Conservation (phyloP, 1,140 invertebrate species). For the Chymomyza costata region DNA sequence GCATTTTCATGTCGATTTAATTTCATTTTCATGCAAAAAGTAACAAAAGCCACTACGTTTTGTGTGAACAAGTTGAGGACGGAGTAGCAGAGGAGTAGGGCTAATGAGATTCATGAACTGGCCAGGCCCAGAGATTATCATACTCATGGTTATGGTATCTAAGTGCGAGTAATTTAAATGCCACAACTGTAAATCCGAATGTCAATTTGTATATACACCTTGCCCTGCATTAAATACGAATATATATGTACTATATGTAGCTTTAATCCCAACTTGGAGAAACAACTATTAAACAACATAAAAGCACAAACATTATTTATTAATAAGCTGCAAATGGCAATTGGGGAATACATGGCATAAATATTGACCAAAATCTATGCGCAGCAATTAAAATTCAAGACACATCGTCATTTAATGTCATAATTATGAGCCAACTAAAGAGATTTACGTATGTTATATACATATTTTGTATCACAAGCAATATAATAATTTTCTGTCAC, state of each 20-base stretch:
- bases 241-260: too few relatives aligned
- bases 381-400: constrained; percentile 64
- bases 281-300: too few relatives aligned
- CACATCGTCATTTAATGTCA: constrained; percentile 69
- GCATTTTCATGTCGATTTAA: constrained; percentile 57
- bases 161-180: too few relatives aligned
- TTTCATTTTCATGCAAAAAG: constrained; percentile 54
- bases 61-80: background rate
- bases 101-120: background rate
- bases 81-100: background rate
- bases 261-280: too few relatives aligned
- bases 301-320: too few relatives aligned
- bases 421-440: constrained; percentile 73
- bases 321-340: too few relatives aligned
- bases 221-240: too few relatives aligned
- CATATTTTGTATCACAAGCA: constrained; percentile 63
- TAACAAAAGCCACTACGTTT: constrained; percentile 20
- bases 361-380: too few relatives aligned
- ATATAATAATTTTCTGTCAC: too few relatives aligned
- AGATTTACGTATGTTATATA: constrained; percentile 71
- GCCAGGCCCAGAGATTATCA: constrained; percentile 25
- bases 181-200: constrained; percentile 34
- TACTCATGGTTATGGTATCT: constrained; percentile 3
- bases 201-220: too few relatives aligned
- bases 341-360: too few relatives aligned